Conservation (phyloP, 2,113 vertebrate genomes). For the Azemiops feae region DNA sequence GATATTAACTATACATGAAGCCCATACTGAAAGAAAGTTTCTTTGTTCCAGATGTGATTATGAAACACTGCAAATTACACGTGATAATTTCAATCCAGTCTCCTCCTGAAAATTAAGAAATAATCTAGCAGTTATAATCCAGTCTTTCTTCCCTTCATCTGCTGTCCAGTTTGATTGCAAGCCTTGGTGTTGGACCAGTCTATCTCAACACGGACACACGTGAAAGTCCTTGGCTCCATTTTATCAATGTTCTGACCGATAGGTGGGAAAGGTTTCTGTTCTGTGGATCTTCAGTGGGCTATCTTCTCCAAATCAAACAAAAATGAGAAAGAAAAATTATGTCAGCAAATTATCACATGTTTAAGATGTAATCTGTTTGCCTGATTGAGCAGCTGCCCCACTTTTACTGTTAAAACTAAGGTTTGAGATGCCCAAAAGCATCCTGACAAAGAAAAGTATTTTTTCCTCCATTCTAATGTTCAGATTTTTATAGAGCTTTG, state of each 20-base stretch:
- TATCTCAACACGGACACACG: not conserved
- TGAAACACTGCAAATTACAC: slow-evolving; percentile 34
- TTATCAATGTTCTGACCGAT: slow-evolving; percentile 70
- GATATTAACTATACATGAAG: slow-evolving; percentile 55
- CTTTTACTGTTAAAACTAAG: not conserved
- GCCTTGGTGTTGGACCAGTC: not conserved
- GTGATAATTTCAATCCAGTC: not conserved
- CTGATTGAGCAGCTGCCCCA: not conserved
- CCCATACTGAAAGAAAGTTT: slow-evolving; percentile 20
- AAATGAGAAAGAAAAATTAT: not conserved
- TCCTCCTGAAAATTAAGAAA: slow-evolving; percentile 47
- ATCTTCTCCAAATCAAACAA: slow-evolving; percentile 46
- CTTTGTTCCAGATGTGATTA: slow-evolving; percentile 48
- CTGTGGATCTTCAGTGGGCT: slow-evolving; percentile 74
- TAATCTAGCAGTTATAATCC: slow-evolving; percentile 40
- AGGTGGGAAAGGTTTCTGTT: slow-evolving; percentile 75
- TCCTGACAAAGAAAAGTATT: not conserved
- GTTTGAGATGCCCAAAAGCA: not conserved
- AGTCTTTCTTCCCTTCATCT: not conserved
- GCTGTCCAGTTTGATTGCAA: not conserved
- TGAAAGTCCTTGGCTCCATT: slow-evolving; percentile 11
- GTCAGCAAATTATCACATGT: not conserved
- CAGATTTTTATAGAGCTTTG: not conserved
- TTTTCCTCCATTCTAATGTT: not conserved
- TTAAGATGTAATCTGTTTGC: not conserved